A percentile compares a stretch with the other conserved stretches of the same genome.
Conservation (phyloP, 2,113 vertebrate species). For the Azemiops feae region DNA sequence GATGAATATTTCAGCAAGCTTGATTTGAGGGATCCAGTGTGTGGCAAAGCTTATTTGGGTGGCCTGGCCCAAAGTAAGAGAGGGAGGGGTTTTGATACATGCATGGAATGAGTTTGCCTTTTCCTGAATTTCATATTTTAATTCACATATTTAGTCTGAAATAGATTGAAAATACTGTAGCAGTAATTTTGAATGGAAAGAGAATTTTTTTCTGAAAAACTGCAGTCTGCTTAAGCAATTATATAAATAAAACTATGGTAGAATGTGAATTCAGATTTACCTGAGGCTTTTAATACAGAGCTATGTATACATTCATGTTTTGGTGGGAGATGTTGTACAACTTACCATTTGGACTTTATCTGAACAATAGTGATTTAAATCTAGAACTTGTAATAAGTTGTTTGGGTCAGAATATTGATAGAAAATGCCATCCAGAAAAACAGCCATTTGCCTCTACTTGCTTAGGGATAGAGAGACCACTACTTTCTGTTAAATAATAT, state of each 20-base stretch:
- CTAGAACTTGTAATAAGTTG: neutral
- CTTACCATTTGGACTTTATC: neutral
- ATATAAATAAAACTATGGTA: rapidly evolving
- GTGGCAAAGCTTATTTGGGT: neutral
- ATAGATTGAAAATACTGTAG: neutral
- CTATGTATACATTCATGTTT: neutral
- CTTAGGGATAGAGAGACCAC: neutral
- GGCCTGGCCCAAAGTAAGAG: neutral
- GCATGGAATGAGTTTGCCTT: neutral
- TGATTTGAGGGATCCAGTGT: neutral
- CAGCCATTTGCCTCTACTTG: neutral
- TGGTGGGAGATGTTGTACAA: neutral
- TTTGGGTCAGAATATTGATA: neutral
- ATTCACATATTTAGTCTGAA: neutral
- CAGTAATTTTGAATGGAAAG: neutral
- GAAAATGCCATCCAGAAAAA: neutral
- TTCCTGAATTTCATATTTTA: neutral
- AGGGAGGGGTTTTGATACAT: neutral
- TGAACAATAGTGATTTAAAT: neutral
- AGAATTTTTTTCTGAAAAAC: rapidly evolving
- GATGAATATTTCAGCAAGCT: neutral
- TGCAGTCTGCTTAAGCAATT: neutral
- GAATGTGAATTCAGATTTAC: neutral
- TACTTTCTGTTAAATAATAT: neutral
- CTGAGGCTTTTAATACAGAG: neutral